phyloP scores from a whole-genome alignment of 2,113 vertebrate genomes.

The Heterochromis multidens region DNA sequence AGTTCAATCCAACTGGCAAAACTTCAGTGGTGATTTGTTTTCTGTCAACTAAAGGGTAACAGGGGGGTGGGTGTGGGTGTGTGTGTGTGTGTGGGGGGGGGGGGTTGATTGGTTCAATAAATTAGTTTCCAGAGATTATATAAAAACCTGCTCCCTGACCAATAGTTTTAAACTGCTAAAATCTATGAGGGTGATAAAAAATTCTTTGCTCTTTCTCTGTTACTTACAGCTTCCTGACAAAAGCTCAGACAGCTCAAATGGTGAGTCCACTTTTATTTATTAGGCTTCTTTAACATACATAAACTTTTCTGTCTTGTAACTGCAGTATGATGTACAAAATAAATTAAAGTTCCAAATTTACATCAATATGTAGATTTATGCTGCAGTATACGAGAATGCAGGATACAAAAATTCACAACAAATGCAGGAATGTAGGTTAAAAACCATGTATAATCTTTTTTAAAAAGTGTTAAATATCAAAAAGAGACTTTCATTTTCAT shows the following conservation, averaged over 20 bases:
- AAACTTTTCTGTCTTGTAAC: neutral
- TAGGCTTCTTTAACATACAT: neutral
- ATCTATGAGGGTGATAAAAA: neutral
- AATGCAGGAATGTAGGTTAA: neutral
- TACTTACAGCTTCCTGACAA: slow-evolving; percentile 73
- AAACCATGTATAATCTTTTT: accelerated
- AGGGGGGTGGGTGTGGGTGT: too few species aligned
- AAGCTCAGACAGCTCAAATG: slow-evolving; percentile 72
- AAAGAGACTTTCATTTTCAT: too few species aligned
- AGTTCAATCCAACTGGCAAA: accelerated
- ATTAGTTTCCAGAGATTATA: neutral
- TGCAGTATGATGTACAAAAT: neutral
- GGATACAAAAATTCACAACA: neutral
- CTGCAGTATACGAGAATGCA: too few species aligned
- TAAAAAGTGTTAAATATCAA: neutral
- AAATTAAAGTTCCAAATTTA: neutral
- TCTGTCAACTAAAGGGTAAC: too few species aligned
- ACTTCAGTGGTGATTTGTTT: neutral
- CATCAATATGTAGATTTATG: neutral
- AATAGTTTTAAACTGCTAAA: neutral
- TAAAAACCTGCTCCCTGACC: neutral
- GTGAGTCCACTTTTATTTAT: slow-evolving; percentile 70
- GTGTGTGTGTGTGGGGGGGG: accelerated
- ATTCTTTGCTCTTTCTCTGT: neutral
- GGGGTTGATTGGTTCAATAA: neutral